Percentiles rank a stretch among this genome's conserved stretches.
phyloP scores from a whole-genome alignment of 2,113 vertebrate species.

The Arothron firmamentum region DNA sequence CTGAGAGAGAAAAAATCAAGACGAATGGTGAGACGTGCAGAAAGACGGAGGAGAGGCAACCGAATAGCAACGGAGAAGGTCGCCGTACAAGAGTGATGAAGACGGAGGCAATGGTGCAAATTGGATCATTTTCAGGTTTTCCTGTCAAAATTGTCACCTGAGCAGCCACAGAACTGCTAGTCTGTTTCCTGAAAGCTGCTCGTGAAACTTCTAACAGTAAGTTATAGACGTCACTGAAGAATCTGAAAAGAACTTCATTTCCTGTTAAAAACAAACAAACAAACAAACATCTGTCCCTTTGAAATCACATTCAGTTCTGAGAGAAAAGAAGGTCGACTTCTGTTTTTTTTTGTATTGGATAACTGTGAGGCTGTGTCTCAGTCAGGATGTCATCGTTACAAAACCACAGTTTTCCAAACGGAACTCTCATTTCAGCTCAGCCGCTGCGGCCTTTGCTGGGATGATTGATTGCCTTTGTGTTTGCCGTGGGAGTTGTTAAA shows the following conservation, averaged over 20 bases:
- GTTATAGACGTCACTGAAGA: no score
- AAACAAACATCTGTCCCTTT: no score
- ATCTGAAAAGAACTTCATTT: no score
- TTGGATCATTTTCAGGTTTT: constrained; percentile 33
- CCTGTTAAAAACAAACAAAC: no score
- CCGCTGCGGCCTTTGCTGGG: constrained; percentile 59
- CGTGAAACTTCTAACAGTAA: no score
- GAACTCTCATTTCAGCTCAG: constrained; percentile 38
- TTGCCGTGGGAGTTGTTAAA: constrained; percentile 51
- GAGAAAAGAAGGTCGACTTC: no score
- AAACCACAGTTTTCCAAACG: constrained; percentile 24
- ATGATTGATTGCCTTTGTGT: constrained; percentile 60
- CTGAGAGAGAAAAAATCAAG: constrained; percentile 20
- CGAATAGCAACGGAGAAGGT: constrained; percentile 20
- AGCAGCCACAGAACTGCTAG: constrained; percentile 8
- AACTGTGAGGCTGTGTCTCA: constrained; percentile 9
- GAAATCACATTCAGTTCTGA: no score
- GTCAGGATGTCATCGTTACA: constrained; percentile 37
- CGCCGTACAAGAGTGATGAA: constrained; percentile 35
- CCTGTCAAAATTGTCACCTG: constrained; percentile 13
- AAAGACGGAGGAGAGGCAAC: constrained; percentile 36
- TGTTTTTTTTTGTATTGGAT: no score
- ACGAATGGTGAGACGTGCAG: constrained; percentile 12
- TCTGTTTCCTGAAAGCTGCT: background rate
- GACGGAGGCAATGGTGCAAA: constrained; percentile 42